A percentile compares a stretch with the other conserved stretches of the same genome.
phyloP scores from a whole-genome alignment of 2,888 invertebrate species.

The Drosophila austrosaltans region DNA sequence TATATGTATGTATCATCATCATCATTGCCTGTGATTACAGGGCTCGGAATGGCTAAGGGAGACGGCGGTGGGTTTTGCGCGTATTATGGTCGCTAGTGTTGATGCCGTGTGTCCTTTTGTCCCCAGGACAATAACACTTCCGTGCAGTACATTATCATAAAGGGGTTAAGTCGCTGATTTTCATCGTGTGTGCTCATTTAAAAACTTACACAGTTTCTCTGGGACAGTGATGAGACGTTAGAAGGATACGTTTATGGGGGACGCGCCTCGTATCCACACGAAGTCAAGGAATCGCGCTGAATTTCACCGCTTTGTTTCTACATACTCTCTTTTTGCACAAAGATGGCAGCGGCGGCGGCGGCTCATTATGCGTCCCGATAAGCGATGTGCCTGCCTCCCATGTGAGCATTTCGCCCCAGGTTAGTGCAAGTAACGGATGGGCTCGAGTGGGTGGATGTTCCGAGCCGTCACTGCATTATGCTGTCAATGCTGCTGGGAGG shows the following conservation, averaged over 20 bases:
- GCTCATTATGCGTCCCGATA: slow-evolving; percentile 77
- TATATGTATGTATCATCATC: slow-evolving; percentile 55
- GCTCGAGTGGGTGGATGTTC: slow-evolving; percentile 30
- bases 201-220: slow-evolving; percentile 60
- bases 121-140: slow-evolving; percentile 80
- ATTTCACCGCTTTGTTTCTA: slow-evolving; percentile 77
- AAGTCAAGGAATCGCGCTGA: slow-evolving; percentile 73
- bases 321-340: slow-evolving; percentile 57
- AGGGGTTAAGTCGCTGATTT: slow-evolving; percentile 81
- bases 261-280: slow-evolving; percentile 48
- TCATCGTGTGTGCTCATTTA: slow-evolving; percentile 79
- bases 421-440: slow-evolving; percentile 46
- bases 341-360: slow-evolving; percentile 67
- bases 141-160: slow-evolving; percentile 80
- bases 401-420: slow-evolving; percentile 75
- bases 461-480: slow-evolving; percentile 42
- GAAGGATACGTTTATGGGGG: neutral
- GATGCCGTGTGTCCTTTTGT: slow-evolving; percentile 76
- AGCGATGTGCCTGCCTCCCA: slow-evolving; percentile 70
- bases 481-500: slow-evolving; percentile 26
- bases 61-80: slow-evolving; percentile 44
- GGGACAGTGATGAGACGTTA: slow-evolving; percentile 6
- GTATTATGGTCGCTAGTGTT: slow-evolving; percentile 66
- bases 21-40: slow-evolving; percentile 70
- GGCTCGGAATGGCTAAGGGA: slow-evolving; percentile 24